Percentiles rank a stretch among this genome's conserved stretches.
Conservation (phyloP, 37 sponge, comb jelly and placozoan genomes). For the Aplysina aerophoba region DNA sequence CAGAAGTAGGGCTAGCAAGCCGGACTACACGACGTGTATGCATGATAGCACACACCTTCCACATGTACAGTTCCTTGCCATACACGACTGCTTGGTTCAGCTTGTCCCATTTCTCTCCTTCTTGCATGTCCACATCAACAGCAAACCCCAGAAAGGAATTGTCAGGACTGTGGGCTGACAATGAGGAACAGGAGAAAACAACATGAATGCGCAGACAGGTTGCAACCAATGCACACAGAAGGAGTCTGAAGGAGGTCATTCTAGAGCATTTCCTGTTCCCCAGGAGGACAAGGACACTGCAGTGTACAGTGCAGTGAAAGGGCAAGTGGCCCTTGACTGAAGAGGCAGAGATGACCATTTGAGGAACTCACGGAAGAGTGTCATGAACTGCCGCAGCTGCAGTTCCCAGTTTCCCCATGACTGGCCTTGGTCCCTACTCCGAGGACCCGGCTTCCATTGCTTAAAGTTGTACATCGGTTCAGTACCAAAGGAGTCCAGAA, state of each 20-base stretch:
- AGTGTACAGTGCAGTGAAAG: background rate
- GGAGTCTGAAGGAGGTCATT: conserved; percentile 1
- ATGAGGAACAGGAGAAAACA: background rate
- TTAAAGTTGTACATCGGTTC: conserved; percentile 68
- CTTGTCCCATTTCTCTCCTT: background rate
- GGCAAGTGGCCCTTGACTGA: no score
- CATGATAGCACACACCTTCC: conserved; percentile 41
- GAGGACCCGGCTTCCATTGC: conserved; percentile 42
- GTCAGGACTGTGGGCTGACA: conserved; percentile 79
- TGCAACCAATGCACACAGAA: background rate
- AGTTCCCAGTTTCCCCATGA: conserved; percentile 75
- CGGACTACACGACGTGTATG: no score
- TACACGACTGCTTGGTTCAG: conserved; percentile 65
- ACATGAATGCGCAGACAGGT: background rate
- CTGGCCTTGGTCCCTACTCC: conserved; percentile 34
- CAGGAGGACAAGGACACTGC: background rate
- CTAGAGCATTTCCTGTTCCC: no score
- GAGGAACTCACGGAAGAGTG: conserved; percentile 70
- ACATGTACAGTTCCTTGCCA: conserved; percentile 79
- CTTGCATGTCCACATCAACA: conserved; percentile 33
- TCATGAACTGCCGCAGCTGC: conserved; percentile 68
- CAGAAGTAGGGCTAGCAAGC: no score
- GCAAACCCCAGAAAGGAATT: conserved; percentile 88
- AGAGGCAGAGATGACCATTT: background rate
- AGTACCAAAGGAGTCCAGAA: conserved; percentile 87